phyloP scores from a whole-genome alignment of 2,888 invertebrate species.

The Leptinotarsa haldemani region DNA sequence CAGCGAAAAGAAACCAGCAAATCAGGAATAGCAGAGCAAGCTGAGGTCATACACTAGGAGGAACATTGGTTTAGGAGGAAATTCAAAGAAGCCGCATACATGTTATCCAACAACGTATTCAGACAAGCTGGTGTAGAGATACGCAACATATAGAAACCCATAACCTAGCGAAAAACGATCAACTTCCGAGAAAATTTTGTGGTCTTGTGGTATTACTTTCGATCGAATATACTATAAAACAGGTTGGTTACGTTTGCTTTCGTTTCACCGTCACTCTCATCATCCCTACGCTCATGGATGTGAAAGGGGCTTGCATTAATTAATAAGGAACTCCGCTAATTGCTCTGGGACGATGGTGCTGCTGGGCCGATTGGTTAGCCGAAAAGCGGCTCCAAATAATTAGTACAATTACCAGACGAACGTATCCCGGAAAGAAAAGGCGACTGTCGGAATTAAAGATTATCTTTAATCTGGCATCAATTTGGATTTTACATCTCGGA shows the following conservation, averaged over 20 bases:
- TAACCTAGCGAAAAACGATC: too few relatives aligned
- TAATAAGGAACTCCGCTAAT: constrained; percentile 67
- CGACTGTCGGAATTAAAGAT: constrained; percentile 35
- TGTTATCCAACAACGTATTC: too few relatives aligned
- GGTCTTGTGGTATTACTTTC: too few relatives aligned
- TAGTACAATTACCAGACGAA: constrained; percentile 54
- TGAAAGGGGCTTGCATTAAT: constrained; percentile 65
- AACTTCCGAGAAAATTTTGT: too few relatives aligned
- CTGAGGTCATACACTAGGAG: too few relatives aligned
- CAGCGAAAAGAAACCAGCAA: too few relatives aligned
- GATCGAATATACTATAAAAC: too few relatives aligned
- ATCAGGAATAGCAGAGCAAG: too few relatives aligned
- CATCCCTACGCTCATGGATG: constrained; percentile 34
- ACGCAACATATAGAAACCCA: too few relatives aligned
- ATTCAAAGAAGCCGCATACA: too few relatives aligned
- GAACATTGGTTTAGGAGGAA: too few relatives aligned
- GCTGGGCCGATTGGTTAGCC: constrained; percentile 58
- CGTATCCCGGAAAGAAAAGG: constrained; percentile 39
- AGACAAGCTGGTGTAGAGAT: too few relatives aligned
- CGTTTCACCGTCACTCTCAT: neutral
- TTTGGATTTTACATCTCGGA: constrained; percentile 31
- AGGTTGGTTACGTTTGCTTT: neutral
- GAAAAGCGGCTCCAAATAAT: constrained; percentile 56
- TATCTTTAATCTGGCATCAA: constrained; percentile 36
- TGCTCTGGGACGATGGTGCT: constrained; percentile 63